A percentile compares a stretch with the other conserved stretches of the same genome.
Conservation (phyloP, 2,888 invertebrate genomes). For the Spatulosminthurus flaviceps region DNA sequence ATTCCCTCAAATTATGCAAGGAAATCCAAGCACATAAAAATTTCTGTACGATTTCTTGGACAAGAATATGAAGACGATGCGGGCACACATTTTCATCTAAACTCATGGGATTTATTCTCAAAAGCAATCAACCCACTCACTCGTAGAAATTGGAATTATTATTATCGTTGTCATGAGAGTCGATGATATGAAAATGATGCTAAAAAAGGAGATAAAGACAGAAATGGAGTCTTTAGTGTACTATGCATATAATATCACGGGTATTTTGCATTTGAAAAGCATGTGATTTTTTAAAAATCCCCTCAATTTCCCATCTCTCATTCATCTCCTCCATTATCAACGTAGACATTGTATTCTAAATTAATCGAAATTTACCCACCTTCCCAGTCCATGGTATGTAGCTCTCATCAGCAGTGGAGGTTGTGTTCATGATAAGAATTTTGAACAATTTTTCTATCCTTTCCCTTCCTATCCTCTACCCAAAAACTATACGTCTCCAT, state of each 20-base stretch:
- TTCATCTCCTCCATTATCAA: too few species aligned
- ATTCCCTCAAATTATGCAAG: too few species aligned
- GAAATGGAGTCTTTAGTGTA: too few species aligned
- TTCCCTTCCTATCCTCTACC: neutral
- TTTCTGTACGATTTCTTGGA: too few species aligned
- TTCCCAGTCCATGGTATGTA: constrained; percentile 23
- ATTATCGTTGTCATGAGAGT: neutral
- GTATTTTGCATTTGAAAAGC: constrained; percentile 33
- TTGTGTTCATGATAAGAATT: constrained; percentile 35
- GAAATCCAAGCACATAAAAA: too few species aligned
- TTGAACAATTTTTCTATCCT: neutral
- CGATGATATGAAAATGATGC: neutral
- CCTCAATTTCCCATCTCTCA: neutral
- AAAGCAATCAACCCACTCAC: neutral
- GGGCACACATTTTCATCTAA: too few species aligned
- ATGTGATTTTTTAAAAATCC: constrained; percentile 20
- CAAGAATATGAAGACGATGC: too few species aligned
- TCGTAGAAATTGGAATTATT: neutral
- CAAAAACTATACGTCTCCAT: too few species aligned
- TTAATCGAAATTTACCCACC: constrained; percentile 40
- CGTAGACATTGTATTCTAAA: constrained; percentile 29
- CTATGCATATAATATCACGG: neutral
- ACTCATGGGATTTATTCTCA: neutral
- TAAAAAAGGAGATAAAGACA: neutral
- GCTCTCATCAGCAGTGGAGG: constrained; percentile 16